phyloP scores from a whole-genome alignment of 2,888 invertebrate genomes.

The Stramonita haemastoma region DNA sequence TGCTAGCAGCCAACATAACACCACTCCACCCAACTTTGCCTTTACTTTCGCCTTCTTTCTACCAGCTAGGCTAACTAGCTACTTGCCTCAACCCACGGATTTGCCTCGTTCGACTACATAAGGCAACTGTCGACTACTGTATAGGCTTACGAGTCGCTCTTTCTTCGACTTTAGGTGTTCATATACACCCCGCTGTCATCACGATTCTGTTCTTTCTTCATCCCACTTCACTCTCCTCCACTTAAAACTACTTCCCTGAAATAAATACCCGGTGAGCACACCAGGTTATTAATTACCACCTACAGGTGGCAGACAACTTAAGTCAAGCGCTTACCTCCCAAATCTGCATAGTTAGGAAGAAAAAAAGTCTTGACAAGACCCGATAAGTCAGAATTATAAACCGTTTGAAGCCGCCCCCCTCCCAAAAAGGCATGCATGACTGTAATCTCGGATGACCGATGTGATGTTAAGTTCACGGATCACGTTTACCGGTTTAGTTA shows the following conservation, averaged over 20 bases:
- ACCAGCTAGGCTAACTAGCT: too few relatives aligned
- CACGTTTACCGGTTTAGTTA: too few relatives aligned
- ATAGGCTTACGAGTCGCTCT: not conserved
- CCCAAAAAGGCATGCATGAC: too few relatives aligned
- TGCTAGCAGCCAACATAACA: slow-evolving; percentile 13
- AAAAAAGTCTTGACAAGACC: not conserved
- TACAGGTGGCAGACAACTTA: not conserved
- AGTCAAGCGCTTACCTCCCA: not conserved
- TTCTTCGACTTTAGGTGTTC: not conserved
- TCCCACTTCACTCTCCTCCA: not conserved
- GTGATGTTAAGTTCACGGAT: too few relatives aligned
- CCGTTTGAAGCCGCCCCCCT: too few relatives aligned
- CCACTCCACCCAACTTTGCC: not conserved
- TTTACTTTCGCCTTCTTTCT: too few relatives aligned
- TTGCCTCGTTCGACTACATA: not conserved
- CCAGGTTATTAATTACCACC: not conserved
- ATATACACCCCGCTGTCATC: not conserved
- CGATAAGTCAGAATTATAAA: too few relatives aligned
- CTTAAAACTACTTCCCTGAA: not conserved
- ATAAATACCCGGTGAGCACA: not conserved
- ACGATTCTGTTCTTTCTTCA: too few relatives aligned
- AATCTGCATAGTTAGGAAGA: too few relatives aligned
- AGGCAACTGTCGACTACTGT: too few relatives aligned
- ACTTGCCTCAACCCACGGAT: too few relatives aligned
- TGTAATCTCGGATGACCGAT: too few relatives aligned